Evolutionary conservation across 2,113 vertebrate genomes (phyloP), one percentile per base, ranked within the genome.

Genomic region (Micromys minutus): DNA sequence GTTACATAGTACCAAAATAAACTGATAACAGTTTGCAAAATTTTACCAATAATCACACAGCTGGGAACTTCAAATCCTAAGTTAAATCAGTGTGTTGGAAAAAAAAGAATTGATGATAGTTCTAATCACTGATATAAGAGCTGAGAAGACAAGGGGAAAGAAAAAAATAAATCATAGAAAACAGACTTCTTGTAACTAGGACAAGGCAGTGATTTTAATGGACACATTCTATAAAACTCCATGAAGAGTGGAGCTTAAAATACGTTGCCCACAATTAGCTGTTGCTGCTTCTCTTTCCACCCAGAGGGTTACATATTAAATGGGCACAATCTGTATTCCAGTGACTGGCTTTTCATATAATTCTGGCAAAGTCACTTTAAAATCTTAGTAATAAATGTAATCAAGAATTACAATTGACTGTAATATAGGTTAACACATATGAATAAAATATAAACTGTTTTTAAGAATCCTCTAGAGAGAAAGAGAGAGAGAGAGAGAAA

Each of bases 1-100:
- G 57, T 95, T 77, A 67, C 26, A 61, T 4, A 88, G 81, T 13
- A 74, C 85, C 88, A 94, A 97, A 97, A 97, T 96, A 97, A 96
- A 22, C 59, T 85, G 61, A 67, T 47, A 76, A 61, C 74, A 31
- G 39, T 94, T 89, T 85, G 67, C 65, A 81, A 85, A 90, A 86
- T 88, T 80, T 95, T 94, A 89, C 96, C 92, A 96, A 97, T 97
- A 94, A 90, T 69, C 76, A 45, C 69, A 81, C 96, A 97, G 94
- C 95, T 97, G 96, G 93, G 94, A 96, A 94, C 21, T 50, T 24
- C 63, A 90, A 15, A 94, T 87, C 31, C 39, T 92, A 85, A 96
- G 93, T 95, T 85, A 91, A 96, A 95, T 90, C 93, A 84, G 85
- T 29, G 39, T 65, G 75, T 90, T 80, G 80, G 59, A 94, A 94